Percentiles rank a stretch among this genome's conserved stretches.
Conservation (phyloP, 2,113 vertebrate species). For the Hoplias malabaricus region DNA sequence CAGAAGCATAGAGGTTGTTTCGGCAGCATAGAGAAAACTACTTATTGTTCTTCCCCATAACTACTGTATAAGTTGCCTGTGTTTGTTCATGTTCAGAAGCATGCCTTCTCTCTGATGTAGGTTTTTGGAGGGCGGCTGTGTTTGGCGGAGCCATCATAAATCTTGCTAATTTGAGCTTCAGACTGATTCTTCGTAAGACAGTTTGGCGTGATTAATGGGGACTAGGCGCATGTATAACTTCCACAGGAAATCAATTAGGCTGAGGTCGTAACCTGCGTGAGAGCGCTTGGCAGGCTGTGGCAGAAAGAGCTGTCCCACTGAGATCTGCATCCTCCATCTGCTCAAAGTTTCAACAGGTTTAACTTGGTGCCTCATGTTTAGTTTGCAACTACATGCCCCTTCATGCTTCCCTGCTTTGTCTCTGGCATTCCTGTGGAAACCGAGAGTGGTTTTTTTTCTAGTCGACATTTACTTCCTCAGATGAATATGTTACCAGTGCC, state of each 20-base stretch:
- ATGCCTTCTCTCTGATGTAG: neutral
- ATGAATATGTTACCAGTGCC: constrained; percentile 6
- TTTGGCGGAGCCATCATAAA: neutral
- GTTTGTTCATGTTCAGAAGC: neutral
- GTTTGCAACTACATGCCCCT: constrained; percentile 52
- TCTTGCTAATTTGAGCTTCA: constrained; percentile 27
- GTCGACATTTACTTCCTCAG: constrained; percentile 49
- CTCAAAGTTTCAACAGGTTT: constrained; percentile 56
- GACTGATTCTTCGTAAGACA: neutral
- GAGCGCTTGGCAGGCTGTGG: constrained; percentile 18
- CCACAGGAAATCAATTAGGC: constrained; percentile 48
- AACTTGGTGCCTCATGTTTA: constrained; percentile 25
- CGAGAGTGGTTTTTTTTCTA: constrained; percentile 45
- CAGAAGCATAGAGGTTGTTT: too few species aligned
- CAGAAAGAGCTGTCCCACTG: constrained; percentile 2
- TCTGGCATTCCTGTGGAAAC: constrained; percentile 61
- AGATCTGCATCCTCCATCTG: constrained; percentile 59
- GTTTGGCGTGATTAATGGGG: constrained; percentile 43
- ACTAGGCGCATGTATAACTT: neutral
- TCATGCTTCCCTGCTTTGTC: constrained; percentile 56
- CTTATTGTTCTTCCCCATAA: too few species aligned
- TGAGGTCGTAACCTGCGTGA: constrained; percentile 36
- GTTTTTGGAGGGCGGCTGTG: neutral
- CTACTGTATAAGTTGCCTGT: too few species aligned
- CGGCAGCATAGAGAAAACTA: too few species aligned